Percentiles rank a stretch among this genome's conserved stretches.
phyloP scores from a whole-genome alignment of 2,113 vertebrate species.

The Pterocles burchelli region DNA sequence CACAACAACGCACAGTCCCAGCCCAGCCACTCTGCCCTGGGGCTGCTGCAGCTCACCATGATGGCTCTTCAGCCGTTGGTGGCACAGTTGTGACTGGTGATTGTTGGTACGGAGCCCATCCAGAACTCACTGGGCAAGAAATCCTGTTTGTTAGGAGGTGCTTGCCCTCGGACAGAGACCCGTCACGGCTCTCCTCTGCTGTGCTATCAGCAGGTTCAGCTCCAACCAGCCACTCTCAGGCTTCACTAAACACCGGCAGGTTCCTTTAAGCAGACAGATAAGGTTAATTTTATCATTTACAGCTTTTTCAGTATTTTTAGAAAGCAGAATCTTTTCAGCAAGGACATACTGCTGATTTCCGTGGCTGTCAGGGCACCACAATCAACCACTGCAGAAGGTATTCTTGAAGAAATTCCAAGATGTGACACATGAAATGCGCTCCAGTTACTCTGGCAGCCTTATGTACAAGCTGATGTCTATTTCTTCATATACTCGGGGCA shows the following conservation, averaged over 20 bases:
- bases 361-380: not conserved
- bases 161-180: rapidly evolving
- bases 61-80: not conserved
- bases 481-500: rapidly evolving
- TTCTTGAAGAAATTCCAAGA: rapidly evolving
- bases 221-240: not conserved
- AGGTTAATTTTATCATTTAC: not conserved
- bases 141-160: not conserved
- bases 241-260: too few relatives aligned
- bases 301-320: not conserved
- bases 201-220: not conserved
- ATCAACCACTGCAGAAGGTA: not conserved
- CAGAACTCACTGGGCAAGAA: not conserved
- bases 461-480: rapidly evolving
- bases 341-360: not conserved
- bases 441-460: not conserved
- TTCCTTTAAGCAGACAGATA: not conserved
- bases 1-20: not conserved
- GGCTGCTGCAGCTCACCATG: rapidly evolving
- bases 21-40: not conserved
- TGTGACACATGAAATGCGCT: not conserved
- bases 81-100: too few relatives aligned
- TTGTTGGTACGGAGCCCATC: rapidly evolving
- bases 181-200: not conserved
- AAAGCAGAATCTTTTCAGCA: not conserved